Evolutionary conservation across 2,113 vertebrate genomes (phyloP), one percentile per base, ranked within the genome.

Genomic region (Apodemus speciosus): DNA sequence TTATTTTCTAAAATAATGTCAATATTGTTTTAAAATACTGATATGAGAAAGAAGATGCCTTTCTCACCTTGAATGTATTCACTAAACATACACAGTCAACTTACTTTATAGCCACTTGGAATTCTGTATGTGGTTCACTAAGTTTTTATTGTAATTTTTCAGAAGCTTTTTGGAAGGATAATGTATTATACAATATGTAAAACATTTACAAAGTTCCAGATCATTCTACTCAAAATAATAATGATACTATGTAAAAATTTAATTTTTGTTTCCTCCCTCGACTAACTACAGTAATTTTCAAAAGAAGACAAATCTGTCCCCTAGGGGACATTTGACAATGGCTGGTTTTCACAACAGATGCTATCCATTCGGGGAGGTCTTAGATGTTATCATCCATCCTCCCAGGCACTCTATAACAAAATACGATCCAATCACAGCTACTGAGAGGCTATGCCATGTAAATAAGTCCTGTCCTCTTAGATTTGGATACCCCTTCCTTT

Each of bases 1-100:
- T 93, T 88, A 60, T 75, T 92, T 72, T 68, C 85, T 25, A 93
- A 43, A 30, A 84, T 49, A 89, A 20, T 46, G 25, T 38, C 18
- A 89, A 20, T 86, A 79, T 66, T 60, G 40, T 83, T 53, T 66
- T 8, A 62, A 68, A 71, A 60, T 21, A 38, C 38, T n/a, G 18
- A 89, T 62, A 68, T 46, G 49, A 80, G 23, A 81, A 88, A 80
- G 62, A 84, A 77, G 21, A 38, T 46, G 85, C 75, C 25, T 83
- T 95, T 93, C 68, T 38, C 77, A 38, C 27, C 93, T 71, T n/a
- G 43, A 6, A 1, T 46, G 32, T 43, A 83, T 25, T 86, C 68
- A 86, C 32, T 40, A 76, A 51, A 40, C 23, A 30, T 56, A 3
- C 46, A 89, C 1, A 35, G 13, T 85, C 30, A 83, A 84, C 64